Conservation (phyloP, 35 echinoderm and acorn worm species). For the Heliocidaris erythrogramma region DNA sequence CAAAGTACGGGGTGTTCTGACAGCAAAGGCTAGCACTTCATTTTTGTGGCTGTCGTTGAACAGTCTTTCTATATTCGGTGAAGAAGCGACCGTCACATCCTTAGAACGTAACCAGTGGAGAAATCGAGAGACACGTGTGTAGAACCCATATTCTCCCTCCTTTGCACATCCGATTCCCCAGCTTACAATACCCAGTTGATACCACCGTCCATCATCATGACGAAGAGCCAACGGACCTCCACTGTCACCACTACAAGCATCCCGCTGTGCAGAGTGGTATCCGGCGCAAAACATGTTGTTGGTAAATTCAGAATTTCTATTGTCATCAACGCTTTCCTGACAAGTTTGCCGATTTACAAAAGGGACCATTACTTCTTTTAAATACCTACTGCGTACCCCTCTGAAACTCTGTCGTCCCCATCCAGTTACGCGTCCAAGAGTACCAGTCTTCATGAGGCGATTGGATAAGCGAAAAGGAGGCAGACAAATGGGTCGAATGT, state of each 20-base stretch:
- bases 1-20: background rate
- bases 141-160: constrained; percentile 81
- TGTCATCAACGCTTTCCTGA: too few relatives aligned
- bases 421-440: constrained; percentile 64
- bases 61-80: background rate
- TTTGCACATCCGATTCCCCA: constrained; percentile 51
- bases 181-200: too few relatives aligned
- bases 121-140: constrained; percentile 71
- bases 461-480: constrained; percentile 35
- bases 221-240: constrained; percentile 54
- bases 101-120: constrained; percentile 56
- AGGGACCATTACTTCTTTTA: constrained; percentile 79
- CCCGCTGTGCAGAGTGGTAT: background rate
- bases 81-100: background rate
- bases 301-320: too few relatives aligned
- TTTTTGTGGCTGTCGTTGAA: background rate
- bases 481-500: constrained; percentile 81
- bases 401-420: constrained; percentile 68
- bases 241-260: constrained; percentile 64
- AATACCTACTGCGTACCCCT: constrained; percentile 56
- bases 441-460: constrained; percentile 4
- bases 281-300: too few relatives aligned
- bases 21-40: background rate
- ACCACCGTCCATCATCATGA: constrained; percentile 12
- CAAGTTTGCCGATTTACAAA: constrained; percentile 30